These are phyloP conservation scores for Ptyas mucosa DNA, from an alignment of 2,113 vertebrate species.

Conservation along the genomic window DNA sequence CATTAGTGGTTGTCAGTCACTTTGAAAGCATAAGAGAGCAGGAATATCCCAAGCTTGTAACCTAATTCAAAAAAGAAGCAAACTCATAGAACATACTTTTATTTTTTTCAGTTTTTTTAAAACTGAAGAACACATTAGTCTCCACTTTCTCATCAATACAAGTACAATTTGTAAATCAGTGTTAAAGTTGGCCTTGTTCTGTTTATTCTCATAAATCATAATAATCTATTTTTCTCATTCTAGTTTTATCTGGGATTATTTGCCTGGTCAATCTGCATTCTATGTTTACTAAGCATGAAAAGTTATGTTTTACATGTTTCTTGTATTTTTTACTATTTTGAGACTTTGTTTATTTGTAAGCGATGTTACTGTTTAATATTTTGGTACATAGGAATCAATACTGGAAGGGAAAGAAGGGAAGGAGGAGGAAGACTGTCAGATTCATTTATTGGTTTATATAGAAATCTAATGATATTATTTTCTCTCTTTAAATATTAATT, in stretches of 20 bases:
- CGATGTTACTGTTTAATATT: background rate
- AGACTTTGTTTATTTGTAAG: background rate
- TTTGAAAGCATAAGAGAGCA: background rate
- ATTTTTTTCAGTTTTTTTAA: background rate
- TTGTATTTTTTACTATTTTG: background rate
- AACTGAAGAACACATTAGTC: background rate
- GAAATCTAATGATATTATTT: background rate
- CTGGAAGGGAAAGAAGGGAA: background rate
- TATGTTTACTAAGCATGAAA: background rate
- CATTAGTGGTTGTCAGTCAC: no score
- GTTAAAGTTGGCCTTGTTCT: background rate
- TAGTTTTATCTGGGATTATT: background rate
- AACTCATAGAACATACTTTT: background rate
- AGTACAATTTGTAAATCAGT: background rate
- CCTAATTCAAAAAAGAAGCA: background rate
- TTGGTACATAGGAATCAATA: background rate
- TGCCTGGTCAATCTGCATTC: background rate
- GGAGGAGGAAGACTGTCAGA: background rate
- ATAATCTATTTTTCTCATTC: background rate
- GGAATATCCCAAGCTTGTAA: background rate
- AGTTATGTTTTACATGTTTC: background rate
- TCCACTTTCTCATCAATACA: background rate
- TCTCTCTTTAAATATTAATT: background rate
- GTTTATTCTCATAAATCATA: background rate
- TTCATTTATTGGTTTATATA: background rate